These are phyloP conservation scores for Malurus elegans DNA, from an alignment of 2,113 vertebrate genomes.

Conservation along the genomic window DNA sequence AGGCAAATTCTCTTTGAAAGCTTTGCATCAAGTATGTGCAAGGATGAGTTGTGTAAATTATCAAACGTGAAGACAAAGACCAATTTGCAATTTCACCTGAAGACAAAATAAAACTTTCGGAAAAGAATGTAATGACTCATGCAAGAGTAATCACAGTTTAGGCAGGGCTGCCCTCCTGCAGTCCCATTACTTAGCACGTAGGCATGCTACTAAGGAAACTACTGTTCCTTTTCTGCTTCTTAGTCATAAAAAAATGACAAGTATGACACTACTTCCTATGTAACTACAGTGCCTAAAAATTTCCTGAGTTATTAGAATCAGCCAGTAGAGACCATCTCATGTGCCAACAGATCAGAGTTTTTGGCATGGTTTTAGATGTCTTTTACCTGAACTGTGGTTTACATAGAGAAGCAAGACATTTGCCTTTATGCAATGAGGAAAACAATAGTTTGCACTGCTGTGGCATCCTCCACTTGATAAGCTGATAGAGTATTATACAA, in stretches of 20 bases:
- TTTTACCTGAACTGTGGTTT: background rate
- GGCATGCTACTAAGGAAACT: slow-evolving; percentile 23
- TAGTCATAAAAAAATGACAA: slow-evolving; percentile 30
- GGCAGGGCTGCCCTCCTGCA: background rate
- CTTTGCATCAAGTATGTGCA: background rate
- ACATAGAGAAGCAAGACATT: background rate
- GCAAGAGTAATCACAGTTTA: background rate
- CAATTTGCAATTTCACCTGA: background rate
- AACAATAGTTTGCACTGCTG: background rate
- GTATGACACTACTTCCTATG: background rate
- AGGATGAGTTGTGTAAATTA: background rate
- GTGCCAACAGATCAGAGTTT: background rate
- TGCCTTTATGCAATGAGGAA: background rate
- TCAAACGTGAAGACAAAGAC: background rate
- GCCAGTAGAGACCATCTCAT: background rate
- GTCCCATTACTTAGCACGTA: background rate
- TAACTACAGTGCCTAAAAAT: background rate
- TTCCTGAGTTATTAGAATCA: background rate
- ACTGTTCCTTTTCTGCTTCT: slow-evolving; percentile 16
- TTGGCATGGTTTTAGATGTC: background rate
- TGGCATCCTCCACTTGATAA: background rate
- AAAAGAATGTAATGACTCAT: slow-evolving; percentile 24
- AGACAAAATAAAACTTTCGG: background rate
- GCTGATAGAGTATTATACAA: background rate
- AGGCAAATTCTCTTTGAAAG: background rate